Evolutionary conservation across 2,888 invertebrate species (phyloP).

Genomic region (Oasisia sp.): DNA sequence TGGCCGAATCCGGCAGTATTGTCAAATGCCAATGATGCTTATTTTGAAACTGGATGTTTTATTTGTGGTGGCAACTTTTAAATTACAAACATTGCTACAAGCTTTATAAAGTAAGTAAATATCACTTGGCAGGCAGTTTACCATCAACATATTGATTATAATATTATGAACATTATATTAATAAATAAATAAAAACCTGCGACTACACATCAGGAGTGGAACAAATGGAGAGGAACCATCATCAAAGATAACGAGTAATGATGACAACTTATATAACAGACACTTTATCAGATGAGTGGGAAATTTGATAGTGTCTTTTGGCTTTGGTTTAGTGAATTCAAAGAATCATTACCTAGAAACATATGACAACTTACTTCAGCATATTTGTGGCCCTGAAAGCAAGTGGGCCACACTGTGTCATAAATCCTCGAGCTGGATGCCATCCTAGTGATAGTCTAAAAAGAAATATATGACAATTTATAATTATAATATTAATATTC

Average conservation of each 20-base stretch:
- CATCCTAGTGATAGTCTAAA: conserved; percentile 8
- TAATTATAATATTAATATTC: background rate
- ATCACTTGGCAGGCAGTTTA: too few relatives aligned
- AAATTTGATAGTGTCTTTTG: background rate
- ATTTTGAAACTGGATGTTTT: too few relatives aligned
- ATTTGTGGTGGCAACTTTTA: too few relatives aligned
- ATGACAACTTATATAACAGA: conserved; percentile 25
- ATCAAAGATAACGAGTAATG: background rate
- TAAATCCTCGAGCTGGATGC: background rate
- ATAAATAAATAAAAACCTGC: too few relatives aligned
- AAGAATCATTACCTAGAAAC: background rate
- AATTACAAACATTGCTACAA: too few relatives aligned
- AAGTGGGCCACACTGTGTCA: conserved; percentile 6
- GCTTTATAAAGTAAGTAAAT: too few relatives aligned
- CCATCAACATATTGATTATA: too few relatives aligned
- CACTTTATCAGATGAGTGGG: background rate
- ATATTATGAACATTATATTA: too few relatives aligned
- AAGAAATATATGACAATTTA: background rate
- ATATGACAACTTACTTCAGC: background rate
- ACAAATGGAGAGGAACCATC: too few relatives aligned
- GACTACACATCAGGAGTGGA: too few relatives aligned
- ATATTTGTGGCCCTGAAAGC: conserved; percentile 14
- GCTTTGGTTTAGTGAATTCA: background rate
- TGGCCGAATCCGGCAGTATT: too few relatives aligned
- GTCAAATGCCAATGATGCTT: too few relatives aligned